Evolutionary conservation across 2,113 vertebrate species (phyloP).

Genomic region (Podarcis raffonei): DNA sequence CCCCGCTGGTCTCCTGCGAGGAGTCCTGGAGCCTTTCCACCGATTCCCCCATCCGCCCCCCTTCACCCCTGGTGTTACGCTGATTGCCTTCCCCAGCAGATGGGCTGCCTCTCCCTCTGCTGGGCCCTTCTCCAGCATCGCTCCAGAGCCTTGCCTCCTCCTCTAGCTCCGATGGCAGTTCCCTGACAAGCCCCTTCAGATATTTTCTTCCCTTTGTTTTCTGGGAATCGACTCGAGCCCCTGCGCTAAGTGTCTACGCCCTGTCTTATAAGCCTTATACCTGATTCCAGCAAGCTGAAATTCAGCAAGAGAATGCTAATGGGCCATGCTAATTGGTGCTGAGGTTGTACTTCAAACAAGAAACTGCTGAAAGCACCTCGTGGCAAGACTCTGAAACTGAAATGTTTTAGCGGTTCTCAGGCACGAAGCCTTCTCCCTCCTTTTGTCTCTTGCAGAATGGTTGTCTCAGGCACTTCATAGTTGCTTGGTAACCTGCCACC

Average conservation of each 20-base stretch:
- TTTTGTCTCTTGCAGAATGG: constrained; percentile 58
- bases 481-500: constrained; percentile 60
- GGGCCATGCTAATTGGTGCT: constrained; percentile 53
- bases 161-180: too few species aligned
- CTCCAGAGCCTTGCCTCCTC: too few species aligned
- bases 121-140: too few species aligned
- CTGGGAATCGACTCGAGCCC: background rate
- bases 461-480: constrained; percentile 30
- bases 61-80: too few species aligned
- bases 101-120: too few species aligned
- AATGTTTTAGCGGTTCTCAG: background rate
- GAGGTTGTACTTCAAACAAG: constrained; percentile 36
- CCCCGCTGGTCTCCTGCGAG: too few species aligned
- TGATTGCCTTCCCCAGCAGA: too few species aligned
- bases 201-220: background rate
- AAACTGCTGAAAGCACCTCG: constrained; percentile 39
- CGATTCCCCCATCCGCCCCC: too few species aligned
- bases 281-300: constrained; percentile 9
- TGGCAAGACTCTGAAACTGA: constrained; percentile 26
- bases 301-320: constrained; percentile 14
- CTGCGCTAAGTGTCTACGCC: background rate
- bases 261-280: constrained; percentile 23
- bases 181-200: background rate
- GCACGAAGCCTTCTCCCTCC: constrained; percentile 4
- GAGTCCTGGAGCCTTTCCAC: too few species aligned